Evolutionary conservation across 2,888 invertebrate genomes (phyloP), one percentile per base, ranked within the genome.

Genomic region (Thecophora atra): DNA sequence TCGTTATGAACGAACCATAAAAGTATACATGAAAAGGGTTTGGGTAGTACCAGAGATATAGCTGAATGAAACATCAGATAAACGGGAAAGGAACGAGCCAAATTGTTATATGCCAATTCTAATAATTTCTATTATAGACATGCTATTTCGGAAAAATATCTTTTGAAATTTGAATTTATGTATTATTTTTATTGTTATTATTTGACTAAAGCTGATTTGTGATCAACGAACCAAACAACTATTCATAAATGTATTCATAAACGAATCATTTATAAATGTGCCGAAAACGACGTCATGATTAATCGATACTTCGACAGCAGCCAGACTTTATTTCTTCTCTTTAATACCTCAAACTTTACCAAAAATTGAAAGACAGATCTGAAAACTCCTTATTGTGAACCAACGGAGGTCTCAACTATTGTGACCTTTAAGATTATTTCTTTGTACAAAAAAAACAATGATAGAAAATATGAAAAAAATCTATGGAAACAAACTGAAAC

Each of bases 71-170:
- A 64, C 42, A 42, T 21, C 64, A 24, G 17, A 37, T 64, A 62
- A 67, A 66, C 60, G 62, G 54, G 52, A 72, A 42, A 30, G 72
- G 68, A 68, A 47, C 11, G n/a, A 11, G 47, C 5, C n/a, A 47
- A 67, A 72, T 72, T 72, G 72, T 68, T 67, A 52, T 72, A 62
- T 54, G 26, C 51, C 62, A 65, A 65, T 71, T 63, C 56, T 42
- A 71, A 64, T 63, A 64, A 70, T 70, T 70, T 44, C 52, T 70
- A 70, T 60, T 70, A 62, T 62, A n/a, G 62, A 11, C 62, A 28
- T 15, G 44, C 47, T 47, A 5, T n/a, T 47, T 47, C 17, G 15
- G 47, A 15, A 47, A 5, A 4, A 47, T 47, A 17, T 47, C 5
- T n/a, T 5, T 47, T 5, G 17, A 47, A 47, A n/a, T 5, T 8